Evolutionary conservation across 2,888 invertebrate genomes (phyloP), one percentile per base, ranked within the genome.

Genomic region (Drosophila setosimentum): DNA sequence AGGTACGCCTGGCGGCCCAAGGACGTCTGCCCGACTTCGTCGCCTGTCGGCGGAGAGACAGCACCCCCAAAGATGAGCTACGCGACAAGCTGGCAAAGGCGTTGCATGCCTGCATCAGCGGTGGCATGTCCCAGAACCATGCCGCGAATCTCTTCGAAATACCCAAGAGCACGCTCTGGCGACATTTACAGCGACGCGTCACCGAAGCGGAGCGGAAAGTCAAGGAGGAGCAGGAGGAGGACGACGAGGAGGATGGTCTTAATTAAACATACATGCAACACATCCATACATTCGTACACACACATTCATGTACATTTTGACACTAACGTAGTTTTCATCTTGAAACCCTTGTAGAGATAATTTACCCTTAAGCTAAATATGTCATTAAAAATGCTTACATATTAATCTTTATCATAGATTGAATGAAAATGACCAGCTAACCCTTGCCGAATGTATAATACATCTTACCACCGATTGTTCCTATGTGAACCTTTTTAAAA

Each of bases 101-200:
- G 0, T 91, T 93, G 8, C 89, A 92, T 51, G 93, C 93, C 24
- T 93, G 93, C 65, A 60, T 91, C 0, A 90, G 87, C 40, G 89
- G 89, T 13, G 93, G 93, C 11, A 93, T 93, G 92, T 93, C 93
- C 0, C 93, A 93, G 57, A 93, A 93, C 71, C 92, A 93, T 82
- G 93, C 93, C 1, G 93, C 93, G 0, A 92, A 91, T 76, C 83
- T 93, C 13, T 93, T 91, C 59, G 92, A 92, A 63, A 93, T 93
- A 63, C 93, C 93, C 32, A 93, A 93, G 69, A 93, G 93, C 55
- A 93, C 93, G 2, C 77, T 93, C 2, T 93, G 93, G 93, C 90
- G 93, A 3, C 93, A 93, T 73, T 77, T 93, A 16, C 92, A 93
- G 59, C 91, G 92, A 21, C 91, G 91, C 5, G 87, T 91, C 10